These are phyloP conservation scores for Pseudomyrmex flavicornis DNA, from an alignment of 1,140 invertebrate species.

Conservation along the genomic window DNA sequence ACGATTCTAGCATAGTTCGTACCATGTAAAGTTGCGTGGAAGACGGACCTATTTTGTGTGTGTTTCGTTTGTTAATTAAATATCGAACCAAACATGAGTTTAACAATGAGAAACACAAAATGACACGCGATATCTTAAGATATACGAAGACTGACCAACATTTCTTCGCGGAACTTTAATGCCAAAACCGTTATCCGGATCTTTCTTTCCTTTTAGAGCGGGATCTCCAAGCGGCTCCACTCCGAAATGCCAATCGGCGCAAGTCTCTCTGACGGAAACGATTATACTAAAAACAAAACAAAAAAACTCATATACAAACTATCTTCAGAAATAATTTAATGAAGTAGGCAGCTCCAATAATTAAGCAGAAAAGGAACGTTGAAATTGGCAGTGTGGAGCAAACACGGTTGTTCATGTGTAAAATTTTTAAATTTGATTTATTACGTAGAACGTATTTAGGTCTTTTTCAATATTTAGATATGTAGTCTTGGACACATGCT, in stretches of 20 bases:
- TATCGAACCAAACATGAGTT: not conserved
- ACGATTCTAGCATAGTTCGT: slow-evolving; percentile 98
- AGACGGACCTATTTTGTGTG: slow-evolving; percentile 88
- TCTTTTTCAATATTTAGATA: no score
- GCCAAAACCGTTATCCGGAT: slow-evolving; percentile 95
- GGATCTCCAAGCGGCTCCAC: slow-evolving; percentile 97
- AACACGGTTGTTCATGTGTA: no score
- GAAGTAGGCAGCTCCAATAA: no score
- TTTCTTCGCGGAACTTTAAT: slow-evolving; percentile 97
- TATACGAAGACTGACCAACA: slow-evolving; percentile 89
- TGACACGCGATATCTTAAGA: not conserved
- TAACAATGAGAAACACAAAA: not conserved
- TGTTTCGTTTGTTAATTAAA: slow-evolving; percentile 10
- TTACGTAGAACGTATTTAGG: no score
- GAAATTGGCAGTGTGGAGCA: no score
- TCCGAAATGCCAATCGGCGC: slow-evolving; percentile 97
- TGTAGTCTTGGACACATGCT: no score
- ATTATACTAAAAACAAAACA: slow-evolving; percentile 90
- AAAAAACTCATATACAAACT: not conserved
- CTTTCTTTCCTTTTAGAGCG: slow-evolving; percentile 97
- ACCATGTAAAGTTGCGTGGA: slow-evolving; percentile 99
- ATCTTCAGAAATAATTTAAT: not conserved
- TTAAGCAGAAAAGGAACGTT: no score
- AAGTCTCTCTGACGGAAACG: slow-evolving; percentile 97
- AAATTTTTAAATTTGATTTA: no score